phyloP scores from a whole-genome alignment of 2,797 vertebrate species.

The Pseudochirops corinnae region DNA sequence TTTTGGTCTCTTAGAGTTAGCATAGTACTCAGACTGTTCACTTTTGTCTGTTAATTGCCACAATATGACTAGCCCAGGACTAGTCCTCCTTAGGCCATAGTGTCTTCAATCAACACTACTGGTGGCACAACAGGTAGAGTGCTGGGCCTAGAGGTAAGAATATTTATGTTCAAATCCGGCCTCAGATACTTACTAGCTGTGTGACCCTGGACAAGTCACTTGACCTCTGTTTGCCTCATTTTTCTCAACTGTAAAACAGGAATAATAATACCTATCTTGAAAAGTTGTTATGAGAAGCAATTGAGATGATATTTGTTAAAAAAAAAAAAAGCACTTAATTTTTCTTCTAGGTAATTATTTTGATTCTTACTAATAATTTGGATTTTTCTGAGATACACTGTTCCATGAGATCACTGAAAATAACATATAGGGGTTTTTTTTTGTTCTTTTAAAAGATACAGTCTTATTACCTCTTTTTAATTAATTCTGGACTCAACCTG shows the following conservation, averaged over 20 bases:
- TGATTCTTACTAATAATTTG: background rate
- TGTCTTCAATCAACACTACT: background rate
- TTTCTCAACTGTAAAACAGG: background rate
- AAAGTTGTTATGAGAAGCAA: background rate
- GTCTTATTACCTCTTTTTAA: background rate
- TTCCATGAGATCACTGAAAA: background rate
- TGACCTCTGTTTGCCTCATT: background rate
- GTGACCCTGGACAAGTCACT: background rate
- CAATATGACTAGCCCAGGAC: background rate
- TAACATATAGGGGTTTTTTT: background rate
- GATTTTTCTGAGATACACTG: background rate
- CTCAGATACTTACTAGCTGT: background rate
- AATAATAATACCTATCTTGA: background rate
- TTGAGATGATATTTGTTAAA: background rate
- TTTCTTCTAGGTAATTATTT: background rate
- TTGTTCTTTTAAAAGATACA: background rate
- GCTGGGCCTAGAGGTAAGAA: background rate
- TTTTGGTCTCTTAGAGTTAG: background rate
- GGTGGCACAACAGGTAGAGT: background rate
- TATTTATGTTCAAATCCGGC: background rate
- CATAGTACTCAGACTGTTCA: background rate
- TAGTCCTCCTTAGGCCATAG: background rate
- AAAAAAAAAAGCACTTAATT: background rate
- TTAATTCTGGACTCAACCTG: background rate
- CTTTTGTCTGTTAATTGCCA: background rate